phyloP scores from a whole-genome alignment of 2,113 vertebrate genomes.

The Chaetops frenatus region DNA sequence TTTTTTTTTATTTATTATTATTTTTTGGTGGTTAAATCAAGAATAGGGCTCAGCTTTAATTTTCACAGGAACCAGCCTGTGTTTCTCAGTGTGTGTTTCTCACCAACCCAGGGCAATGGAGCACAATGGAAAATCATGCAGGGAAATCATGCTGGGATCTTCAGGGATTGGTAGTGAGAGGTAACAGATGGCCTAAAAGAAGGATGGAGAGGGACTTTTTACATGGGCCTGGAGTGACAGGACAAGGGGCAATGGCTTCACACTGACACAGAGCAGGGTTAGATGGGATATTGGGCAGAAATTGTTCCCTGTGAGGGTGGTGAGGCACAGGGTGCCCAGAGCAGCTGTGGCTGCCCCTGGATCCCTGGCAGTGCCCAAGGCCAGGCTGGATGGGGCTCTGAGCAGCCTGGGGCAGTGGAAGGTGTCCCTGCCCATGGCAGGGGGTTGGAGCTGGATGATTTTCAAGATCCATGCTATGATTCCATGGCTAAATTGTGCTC shows the following conservation, averaged over 20 bases:
- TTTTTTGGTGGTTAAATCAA: background rate
- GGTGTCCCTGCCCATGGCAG: background rate
- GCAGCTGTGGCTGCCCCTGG: background rate
- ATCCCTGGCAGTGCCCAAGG: accelerated
- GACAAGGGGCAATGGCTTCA: background rate
- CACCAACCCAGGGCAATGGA: background rate
- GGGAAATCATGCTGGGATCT: background rate
- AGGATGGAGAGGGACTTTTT: background rate
- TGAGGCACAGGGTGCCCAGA: background rate
- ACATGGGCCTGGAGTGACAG: background rate
- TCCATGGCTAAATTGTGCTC: background rate
- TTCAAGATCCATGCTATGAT: background rate
- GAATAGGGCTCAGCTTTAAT: background rate
- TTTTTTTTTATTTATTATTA: too few species aligned
- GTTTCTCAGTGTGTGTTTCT: background rate
- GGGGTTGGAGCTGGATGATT: accelerated
- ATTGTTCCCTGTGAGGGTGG: background rate
- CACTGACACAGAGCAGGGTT: background rate
- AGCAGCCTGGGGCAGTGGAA: background rate
- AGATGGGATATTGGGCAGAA: accelerated
- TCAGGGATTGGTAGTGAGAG: background rate
- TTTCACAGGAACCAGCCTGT: background rate
- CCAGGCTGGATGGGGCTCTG: background rate
- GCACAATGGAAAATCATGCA: background rate
- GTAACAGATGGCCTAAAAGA: background rate